Evolutionary conservation across 1,140 invertebrate genomes (phyloP), one percentile per base, ranked within the genome.

Genomic region (Trinorchestia longiramus): DNA sequence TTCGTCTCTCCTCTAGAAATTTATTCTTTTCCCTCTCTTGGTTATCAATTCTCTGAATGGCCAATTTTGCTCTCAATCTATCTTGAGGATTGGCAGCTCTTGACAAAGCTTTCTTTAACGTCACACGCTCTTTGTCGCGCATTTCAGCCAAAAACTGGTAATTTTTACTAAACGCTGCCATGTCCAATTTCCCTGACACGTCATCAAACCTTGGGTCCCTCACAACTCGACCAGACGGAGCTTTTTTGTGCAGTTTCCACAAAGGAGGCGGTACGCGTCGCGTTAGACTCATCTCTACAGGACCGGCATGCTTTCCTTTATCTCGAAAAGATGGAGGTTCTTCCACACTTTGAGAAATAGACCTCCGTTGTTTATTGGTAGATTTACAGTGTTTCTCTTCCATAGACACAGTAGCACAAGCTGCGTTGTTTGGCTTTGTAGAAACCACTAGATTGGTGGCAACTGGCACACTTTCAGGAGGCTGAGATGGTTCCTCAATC

Each of bases 201-300:
- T 96, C 96, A 88, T 96, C 96, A 95, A 96, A 96, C 47, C 96
- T 95, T 36, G 96, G 96, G 62, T 96, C 96, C 19, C 96, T 42
- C 19, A 8, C 43, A 28, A 96, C 90, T 1, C 41, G 41, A 15
- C 17, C 92, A 6, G 36, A 4, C 0, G 92, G 11, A 6, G 92
- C 19, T 15, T 40, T 47, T 44, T 45, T 94, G 43, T 90, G 44
- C 92, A 43, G 1, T 36, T 94, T 94, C 92, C 92, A 94, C 19
- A 94, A n/a, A 43, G 92, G 92, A 19, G 92, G 92, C 6, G 92
- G 92, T 17, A 40, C 44, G 6, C 92, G 43, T 40, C 92, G 41
- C 11, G 92, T 94, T 45, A 94, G 92, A 40, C 43, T 94, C 92
- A 94, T 45, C 41, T 94, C 92, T 45, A 40, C n/a, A n/a, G 92